Base-by-base conservation (phyloP, 2,113 vertebrate species). In the Takifugu bimaculatus region DNA sequence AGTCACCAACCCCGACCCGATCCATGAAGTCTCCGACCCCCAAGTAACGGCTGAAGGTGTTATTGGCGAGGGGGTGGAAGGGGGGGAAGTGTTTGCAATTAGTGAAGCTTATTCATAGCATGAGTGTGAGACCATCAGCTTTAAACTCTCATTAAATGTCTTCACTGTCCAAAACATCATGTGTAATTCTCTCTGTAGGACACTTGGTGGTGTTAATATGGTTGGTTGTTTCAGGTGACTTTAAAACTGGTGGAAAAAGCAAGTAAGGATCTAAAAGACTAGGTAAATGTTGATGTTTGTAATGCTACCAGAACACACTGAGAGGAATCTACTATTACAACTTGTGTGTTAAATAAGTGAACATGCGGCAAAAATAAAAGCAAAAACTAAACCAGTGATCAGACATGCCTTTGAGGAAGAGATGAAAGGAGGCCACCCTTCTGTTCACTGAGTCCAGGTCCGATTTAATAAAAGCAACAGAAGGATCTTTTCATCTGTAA, bases 31-130 rank as follows among this genome's bases (percentile, higher is more conserved):
- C 86, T 15, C 87, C 86, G 10, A 59, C 57, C 57, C 57, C 57
- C 35, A 39, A 39, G 35, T 39, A 39, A 39, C 7, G 35, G 35
- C 35, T 10, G 4, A 32, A 32, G 35, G 35, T 39, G 35, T 39
- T 10, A 39, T 3, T 10, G 3, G 87, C 87, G 28, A 85, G 77
- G 47, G 90, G 91, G 78, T 90, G 88, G 74, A 20, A 75, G 12
- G n/a, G 26, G 47, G 4, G 61, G 67, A 62, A 55, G 35, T 60
- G 54, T 26, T 64, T 6, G 27, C 63, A 25, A 29, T 39, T 27
- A 55, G 74, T 45, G 20, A 20, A 49, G 54, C 54, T 54, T 52
- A 57, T 51, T 32, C 48, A 26, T 75, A 82, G 75, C 79, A 76
- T 83, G 77, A 69, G 79, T 62, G 65, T 84, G 66, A 79, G 75